phyloP scores from a whole-genome alignment of 2,113 vertebrate species.

The Mesocricetus auratus region DNA sequence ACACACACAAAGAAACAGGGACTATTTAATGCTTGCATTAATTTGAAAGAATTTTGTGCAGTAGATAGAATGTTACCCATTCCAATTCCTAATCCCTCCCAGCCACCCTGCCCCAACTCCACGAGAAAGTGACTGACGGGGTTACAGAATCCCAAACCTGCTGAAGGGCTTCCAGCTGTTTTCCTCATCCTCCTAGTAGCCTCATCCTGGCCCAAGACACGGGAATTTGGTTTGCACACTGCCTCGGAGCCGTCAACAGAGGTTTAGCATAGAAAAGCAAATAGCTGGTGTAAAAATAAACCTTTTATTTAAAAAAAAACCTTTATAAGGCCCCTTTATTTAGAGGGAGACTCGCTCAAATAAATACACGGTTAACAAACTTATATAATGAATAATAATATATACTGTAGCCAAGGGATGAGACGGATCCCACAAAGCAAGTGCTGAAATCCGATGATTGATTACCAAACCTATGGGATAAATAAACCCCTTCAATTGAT shows the following conservation, averaged over 20 bases:
- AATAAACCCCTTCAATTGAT: slow-evolving; percentile 86
- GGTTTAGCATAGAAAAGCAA: slow-evolving; percentile 88
- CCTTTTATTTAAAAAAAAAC: slow-evolving; percentile 83
- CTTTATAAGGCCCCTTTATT: slow-evolving; percentile 87
- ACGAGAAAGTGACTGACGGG: slow-evolving; percentile 80
- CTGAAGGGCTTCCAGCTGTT: slow-evolving; percentile 72
- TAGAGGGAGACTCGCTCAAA: slow-evolving; percentile 88
- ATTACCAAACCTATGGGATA: slow-evolving; percentile 85
- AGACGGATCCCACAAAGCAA: slow-evolving; percentile 88
- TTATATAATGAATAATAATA: slow-evolving; percentile 87
- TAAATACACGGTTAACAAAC: slow-evolving; percentile 88
- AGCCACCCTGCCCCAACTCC: slow-evolving; percentile 80
- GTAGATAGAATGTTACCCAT: slow-evolving; percentile 85
- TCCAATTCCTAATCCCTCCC: slow-evolving; percentile 88
- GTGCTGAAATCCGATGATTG: slow-evolving; percentile 87
- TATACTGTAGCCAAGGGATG: slow-evolving; percentile 86
- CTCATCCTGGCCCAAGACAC: slow-evolving; percentile 64
- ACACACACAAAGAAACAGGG: slow-evolving; percentile 20
- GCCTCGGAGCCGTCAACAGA: slow-evolving; percentile 81
- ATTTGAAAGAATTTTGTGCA: slow-evolving; percentile 85
- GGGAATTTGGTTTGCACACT: slow-evolving; percentile 84
- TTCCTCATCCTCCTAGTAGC: slow-evolving; percentile 70
- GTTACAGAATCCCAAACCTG: slow-evolving; percentile 70
- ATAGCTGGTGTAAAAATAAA: slow-evolving; percentile 88
- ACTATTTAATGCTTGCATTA: slow-evolving; percentile 87